Conservation (phyloP, 2,797 vertebrate species). For the Falco peregrinus region DNA sequence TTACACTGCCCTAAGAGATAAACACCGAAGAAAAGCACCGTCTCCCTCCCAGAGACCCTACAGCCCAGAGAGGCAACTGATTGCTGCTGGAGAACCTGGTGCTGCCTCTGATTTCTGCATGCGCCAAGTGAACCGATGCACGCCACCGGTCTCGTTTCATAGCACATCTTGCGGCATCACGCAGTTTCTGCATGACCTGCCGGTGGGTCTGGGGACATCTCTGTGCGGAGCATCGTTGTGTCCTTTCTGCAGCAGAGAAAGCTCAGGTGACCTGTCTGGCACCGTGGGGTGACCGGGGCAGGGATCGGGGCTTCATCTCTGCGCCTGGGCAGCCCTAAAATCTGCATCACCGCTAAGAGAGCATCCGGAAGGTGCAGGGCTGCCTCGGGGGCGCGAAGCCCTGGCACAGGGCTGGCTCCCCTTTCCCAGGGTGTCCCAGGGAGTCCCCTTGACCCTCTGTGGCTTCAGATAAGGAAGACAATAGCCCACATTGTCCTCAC, state of each 20-base stretch:
- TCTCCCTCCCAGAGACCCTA: not conserved
- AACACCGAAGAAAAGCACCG: not conserved
- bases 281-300: not conserved
- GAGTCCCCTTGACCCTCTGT: conserved; percentile 1
- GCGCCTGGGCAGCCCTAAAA: not conserved
- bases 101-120: rapidly evolving
- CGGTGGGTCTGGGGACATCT: not conserved
- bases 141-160: rapidly evolving
- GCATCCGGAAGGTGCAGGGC: rapidly evolving
- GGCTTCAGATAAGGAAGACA: conserved; percentile 29
- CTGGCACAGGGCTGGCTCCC: not conserved
- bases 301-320: not conserved
- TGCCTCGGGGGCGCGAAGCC: not conserved
- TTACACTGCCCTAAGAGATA: not conserved
- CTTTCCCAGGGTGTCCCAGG: not conserved
- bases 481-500: not conserved
- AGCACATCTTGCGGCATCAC: not conserved
- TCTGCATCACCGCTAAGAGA: rapidly evolving
- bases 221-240: not conserved
- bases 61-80: not conserved
- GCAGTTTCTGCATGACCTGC: rapidly evolving
- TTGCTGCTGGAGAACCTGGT: rapidly evolving
- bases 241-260: not conserved
- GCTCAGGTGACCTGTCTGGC: not conserved
- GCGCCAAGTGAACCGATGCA: rapidly evolving